Percentiles rank a stretch among this genome's conserved stretches.
Conservation (phyloP, 2,797 vertebrate genomes). For the Phataginus tricuspis region DNA sequence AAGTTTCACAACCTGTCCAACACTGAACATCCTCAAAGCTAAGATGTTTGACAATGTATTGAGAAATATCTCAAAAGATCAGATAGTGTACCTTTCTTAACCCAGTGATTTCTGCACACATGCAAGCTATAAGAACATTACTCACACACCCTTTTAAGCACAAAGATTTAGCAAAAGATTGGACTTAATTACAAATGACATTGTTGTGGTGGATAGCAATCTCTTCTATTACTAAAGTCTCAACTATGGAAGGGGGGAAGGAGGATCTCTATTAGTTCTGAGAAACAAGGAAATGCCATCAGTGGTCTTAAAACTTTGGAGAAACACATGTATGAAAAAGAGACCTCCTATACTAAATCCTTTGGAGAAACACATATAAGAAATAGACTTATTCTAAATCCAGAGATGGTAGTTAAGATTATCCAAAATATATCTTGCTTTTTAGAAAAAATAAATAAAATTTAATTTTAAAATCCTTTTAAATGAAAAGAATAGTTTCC, state of each 20-base stretch:
- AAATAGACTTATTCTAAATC: not conserved
- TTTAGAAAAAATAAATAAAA: not conserved
- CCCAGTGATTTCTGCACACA: not conserved
- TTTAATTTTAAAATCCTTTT: not conserved
- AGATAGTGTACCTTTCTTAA: not conserved
- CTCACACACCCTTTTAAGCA: not conserved
- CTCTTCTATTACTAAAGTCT: too few species aligned
- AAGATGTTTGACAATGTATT: not conserved
- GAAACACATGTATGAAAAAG: not conserved
- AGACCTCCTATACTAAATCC: not conserved
- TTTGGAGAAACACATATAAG: not conserved
- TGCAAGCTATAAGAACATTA: not conserved
- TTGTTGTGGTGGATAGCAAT: not conserved
- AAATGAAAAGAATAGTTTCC: not conserved
- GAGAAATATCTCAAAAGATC: not conserved
- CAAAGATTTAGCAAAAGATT: not conserved
- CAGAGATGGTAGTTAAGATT: not conserved
- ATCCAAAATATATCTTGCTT: not conserved
- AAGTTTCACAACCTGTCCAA: not conserved
- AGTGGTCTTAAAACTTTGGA: not conserved
- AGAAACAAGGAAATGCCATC: not conserved
- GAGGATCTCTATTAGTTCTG: too few species aligned
- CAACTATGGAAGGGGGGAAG: too few species aligned
- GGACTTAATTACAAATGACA: not conserved
- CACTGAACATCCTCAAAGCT: not conserved